Percentiles rank a stretch among this genome's conserved stretches.
Evolutionary conservation across 2,797 vertebrate genomes (phyloP).

Genomic region (Sardinella longiceps): DNA sequence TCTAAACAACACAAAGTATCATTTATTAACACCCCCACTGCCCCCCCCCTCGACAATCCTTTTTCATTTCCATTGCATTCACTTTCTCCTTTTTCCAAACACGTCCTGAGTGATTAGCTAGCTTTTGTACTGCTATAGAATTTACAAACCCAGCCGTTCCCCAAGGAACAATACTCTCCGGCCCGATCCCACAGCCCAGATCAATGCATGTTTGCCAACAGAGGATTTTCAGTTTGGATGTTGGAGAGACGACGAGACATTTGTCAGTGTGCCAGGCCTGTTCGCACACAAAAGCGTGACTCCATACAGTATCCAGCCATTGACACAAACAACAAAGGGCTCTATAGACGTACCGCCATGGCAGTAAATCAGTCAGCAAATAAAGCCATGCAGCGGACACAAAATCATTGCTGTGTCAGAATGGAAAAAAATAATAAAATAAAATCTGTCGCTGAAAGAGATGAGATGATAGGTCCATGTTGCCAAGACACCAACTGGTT

Average conservation of each 20-base stretch:
- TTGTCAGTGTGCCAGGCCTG: background rate
- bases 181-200: background rate
- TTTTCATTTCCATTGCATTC: background rate
- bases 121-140: background rate
- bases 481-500: slow-evolving; percentile 11
- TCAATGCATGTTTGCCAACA: background rate
- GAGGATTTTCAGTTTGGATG: background rate
- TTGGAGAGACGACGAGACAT: background rate
- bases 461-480: slow-evolving; percentile 18
- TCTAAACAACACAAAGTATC: too few relatives aligned
- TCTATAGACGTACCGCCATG: background rate
- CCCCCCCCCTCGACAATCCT: too few relatives aligned
- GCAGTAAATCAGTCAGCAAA: background rate
- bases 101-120: background rate
- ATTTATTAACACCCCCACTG: too few relatives aligned
- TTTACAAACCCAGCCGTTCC: background rate
- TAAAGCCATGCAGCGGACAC: background rate
- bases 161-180: background rate
- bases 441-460: background rate
- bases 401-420: background rate
- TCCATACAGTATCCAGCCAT: slow-evolving; percentile 4
- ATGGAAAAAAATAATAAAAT: background rate
- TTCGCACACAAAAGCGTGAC: background rate
- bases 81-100: background rate
- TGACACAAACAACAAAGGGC: background rate